These are phyloP conservation scores for Otocyon megalotis DNA, from an alignment of 2,113 vertebrate species.

Conservation along the genomic window DNA sequence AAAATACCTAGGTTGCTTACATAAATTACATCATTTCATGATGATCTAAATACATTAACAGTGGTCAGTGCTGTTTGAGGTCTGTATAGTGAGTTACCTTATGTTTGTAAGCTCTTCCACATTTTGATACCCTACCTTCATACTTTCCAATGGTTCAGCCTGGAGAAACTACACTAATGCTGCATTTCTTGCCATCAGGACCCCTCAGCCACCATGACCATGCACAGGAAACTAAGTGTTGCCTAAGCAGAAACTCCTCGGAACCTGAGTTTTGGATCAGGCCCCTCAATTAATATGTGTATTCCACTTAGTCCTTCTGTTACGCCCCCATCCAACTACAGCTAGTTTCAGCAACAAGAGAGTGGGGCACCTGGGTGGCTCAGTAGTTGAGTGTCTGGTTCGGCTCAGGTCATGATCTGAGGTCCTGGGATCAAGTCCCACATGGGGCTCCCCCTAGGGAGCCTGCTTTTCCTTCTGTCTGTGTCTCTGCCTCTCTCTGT, in stretches of 20 bases:
- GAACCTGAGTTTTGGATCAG: not conserved
- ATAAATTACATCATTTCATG: slow-evolving; percentile 21
- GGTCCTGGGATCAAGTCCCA: too few species aligned
- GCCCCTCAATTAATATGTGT: not conserved
- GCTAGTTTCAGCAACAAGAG: not conserved
- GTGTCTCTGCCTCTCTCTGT: too few species aligned
- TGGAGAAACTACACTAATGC: not conserved
- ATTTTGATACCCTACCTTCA: not conserved
- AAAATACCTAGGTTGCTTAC: not conserved
- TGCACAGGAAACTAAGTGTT: not conserved
- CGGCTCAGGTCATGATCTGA: too few species aligned
- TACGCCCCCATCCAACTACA: not conserved
- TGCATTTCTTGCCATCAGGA: not conserved
- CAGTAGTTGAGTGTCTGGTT: too few species aligned
- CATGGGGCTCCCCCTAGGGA: too few species aligned
- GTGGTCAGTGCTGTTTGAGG: not conserved
- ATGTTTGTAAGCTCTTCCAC: not conserved
- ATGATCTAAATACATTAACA: not conserved
- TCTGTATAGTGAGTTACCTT: not conserved
- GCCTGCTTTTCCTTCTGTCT: too few species aligned
- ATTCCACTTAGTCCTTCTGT: not conserved
- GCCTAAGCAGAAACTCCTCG: not conserved
- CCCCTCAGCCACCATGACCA: not conserved
- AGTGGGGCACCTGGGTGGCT: not conserved
- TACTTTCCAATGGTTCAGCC: not conserved